A percentile compares a stretch with the other conserved stretches of the same genome.
These are phyloP conservation scores for Yponomeuta sedellus DNA, from an alignment of 2,888 invertebrate species.

Conservation along the genomic window DNA sequence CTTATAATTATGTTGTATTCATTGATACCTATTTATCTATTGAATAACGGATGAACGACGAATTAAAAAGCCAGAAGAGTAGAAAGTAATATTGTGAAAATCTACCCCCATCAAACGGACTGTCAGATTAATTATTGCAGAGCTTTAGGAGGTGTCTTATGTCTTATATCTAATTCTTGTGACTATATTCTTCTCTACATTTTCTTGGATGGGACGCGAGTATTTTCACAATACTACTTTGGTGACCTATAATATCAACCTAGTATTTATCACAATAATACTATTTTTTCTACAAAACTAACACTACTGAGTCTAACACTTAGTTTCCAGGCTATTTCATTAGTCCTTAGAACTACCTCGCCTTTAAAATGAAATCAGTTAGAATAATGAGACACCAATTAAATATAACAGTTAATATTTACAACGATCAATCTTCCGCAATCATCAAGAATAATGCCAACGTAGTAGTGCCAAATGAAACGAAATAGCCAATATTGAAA, in stretches of 20 bases:
- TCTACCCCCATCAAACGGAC: background rate
- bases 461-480: background rate
- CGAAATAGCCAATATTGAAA: background rate
- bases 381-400: too few species aligned
- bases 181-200: background rate
- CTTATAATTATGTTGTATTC: too few species aligned
- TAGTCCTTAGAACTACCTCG: too few species aligned
- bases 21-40: too few species aligned
- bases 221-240: background rate
- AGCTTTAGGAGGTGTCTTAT: background rate
- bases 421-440: background rate
- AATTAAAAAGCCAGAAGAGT: too few species aligned
- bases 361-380: too few species aligned
- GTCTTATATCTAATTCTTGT: background rate
- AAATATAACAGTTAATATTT: too few species aligned
- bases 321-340: too few species aligned
- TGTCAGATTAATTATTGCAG: background rate
- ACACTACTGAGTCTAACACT: too few species aligned
- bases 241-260: background rate
- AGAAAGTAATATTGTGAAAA: background rate
- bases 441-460: slow-evolving; percentile 1
- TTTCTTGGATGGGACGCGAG: background rate
- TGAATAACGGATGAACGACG: too few species aligned
- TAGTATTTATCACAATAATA: background rate
- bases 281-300: too few species aligned